Conservation (phyloP, 2,888 invertebrate genomes). For the Cabera pusaria region DNA sequence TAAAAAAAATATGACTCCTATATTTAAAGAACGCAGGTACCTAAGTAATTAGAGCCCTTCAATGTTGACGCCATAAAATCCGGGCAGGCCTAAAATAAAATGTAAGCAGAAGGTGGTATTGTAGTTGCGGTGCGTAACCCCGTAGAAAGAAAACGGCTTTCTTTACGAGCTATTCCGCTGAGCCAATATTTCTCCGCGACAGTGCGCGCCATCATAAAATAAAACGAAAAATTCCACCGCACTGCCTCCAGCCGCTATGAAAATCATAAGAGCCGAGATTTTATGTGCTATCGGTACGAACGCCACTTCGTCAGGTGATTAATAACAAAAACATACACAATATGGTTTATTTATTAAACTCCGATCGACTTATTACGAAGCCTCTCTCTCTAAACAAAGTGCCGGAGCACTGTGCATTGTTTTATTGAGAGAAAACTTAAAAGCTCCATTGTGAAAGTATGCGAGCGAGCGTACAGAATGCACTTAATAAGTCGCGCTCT, state of each 20-base stretch:
- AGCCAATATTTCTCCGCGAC: conserved; percentile 83
- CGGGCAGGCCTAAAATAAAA: conserved; percentile 58
- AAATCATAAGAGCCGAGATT: conserved; percentile 80
- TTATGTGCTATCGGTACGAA: conserved; percentile 67
- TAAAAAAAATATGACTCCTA: no score
- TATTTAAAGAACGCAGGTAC: no score
- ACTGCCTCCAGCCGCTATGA: conserved; percentile 72
- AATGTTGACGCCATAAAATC: conserved; percentile 44
- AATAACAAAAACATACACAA: conserved; percentile 55
- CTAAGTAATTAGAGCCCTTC: conserved; percentile 15
- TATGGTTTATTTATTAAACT: conserved; percentile 21
- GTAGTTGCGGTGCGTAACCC: conserved; percentile 77
- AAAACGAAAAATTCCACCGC: conserved; percentile 82
- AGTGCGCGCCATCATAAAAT: conserved; percentile 82
- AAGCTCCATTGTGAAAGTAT: conserved; percentile 22
- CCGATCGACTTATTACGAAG: background rate
- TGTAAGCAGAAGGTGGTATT: conserved; percentile 56
- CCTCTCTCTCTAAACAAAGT: background rate
- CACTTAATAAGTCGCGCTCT: conserved; percentile 66
- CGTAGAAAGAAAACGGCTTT: conserved; percentile 77
- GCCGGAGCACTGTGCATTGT: background rate
- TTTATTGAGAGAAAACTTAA: conserved; percentile 9
- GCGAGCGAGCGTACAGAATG: conserved; percentile 56
- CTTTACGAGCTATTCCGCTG: conserved; percentile 82
- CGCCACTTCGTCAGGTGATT: conserved; percentile 66